Base-by-base conservation (phyloP, 2,113 vertebrate genomes). In the Otis tarda region DNA sequence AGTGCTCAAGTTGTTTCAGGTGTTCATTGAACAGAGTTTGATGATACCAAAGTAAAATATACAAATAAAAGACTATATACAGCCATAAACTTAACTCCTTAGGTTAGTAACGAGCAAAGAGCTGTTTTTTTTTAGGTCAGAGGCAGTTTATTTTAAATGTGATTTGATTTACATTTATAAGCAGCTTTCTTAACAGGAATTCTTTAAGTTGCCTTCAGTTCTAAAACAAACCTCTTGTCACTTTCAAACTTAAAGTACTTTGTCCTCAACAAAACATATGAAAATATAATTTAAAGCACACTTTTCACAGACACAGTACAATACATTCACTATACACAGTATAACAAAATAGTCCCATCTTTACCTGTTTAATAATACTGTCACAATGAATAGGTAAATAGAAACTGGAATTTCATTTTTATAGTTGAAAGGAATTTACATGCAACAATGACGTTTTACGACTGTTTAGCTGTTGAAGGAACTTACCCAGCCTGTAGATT, bases 241-340 rank as follows among this genome's bases (percentile, higher is more conserved):
- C 98, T 98, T 98, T 97, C 98, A 98, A 97, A 99, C 98, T 98
- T 97, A 98, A 98, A 98, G 98, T 98, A 98, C 97, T 97, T 98
- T 98, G 95, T 98, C 97, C 97, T 98, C 97, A 98, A 98, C 98
- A 98, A 98, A 99, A 99, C 98, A 99, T 99, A 99, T 95, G 98
- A 99, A 99, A 99, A 99, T 99, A 99, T 99, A 99, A 99, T 99
- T 99, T 99, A 99, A 99, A 99, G 99, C 98, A 99, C 98, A 98
- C 97, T 98, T 99, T 99, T 98, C 99, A 99, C 98, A 99, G 98
- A 99, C 98, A 99, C 98, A 90, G 97, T 98, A 99, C 99, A 97
- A 98, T 99, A 99, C 99, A 99, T 98, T 99, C 98, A 99, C 98
- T 99, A 98, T 98, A 99, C 98, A 99, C 98, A 97, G 98, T 99